Conservation (phyloP, 1,140 invertebrate species). For the Adelges cooleyi region DNA sequence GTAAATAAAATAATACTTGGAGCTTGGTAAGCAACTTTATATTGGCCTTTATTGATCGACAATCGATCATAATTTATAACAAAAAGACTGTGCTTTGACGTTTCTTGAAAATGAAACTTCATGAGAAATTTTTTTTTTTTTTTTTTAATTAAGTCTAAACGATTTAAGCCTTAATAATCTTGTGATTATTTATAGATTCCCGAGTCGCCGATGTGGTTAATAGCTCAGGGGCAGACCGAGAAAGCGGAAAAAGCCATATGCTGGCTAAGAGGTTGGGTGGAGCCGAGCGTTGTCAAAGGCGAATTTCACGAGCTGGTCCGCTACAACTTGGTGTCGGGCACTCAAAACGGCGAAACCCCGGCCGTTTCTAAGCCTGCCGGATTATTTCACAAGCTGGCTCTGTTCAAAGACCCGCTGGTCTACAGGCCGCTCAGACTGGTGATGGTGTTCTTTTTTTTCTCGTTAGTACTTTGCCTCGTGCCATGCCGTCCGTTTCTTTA, state of each 20-base stretch:
- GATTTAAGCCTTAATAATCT: no score
- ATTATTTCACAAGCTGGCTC: background rate
- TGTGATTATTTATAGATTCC: conserved; percentile 41
- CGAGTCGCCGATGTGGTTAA: conserved; percentile 54
- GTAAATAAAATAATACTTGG: no score
- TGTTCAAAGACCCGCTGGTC: background rate
- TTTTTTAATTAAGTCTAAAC: no score
- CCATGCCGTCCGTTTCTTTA: background rate
- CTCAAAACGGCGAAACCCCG: background rate
- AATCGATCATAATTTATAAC: no score
- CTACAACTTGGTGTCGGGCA: conserved; percentile 31
- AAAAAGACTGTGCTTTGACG: no score
- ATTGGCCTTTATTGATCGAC: no score
- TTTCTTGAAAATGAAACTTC: no score
- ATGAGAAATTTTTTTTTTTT: background rate
- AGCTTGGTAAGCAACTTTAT: no score
- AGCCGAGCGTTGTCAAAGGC: conserved; percentile 38
- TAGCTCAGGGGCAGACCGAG: conserved; percentile 41
- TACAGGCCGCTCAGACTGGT: background rate
- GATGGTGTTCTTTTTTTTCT: background rate
- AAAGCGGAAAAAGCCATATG: conserved; percentile 42
- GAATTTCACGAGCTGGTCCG: conserved; percentile 40
- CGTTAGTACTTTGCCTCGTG: background rate
- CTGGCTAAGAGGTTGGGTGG: conserved; percentile 44
- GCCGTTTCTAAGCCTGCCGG: no score